Base-by-base conservation (phyloP, 2,888 invertebrate species). In the Dasysyrphus tricinctus region DNA sequence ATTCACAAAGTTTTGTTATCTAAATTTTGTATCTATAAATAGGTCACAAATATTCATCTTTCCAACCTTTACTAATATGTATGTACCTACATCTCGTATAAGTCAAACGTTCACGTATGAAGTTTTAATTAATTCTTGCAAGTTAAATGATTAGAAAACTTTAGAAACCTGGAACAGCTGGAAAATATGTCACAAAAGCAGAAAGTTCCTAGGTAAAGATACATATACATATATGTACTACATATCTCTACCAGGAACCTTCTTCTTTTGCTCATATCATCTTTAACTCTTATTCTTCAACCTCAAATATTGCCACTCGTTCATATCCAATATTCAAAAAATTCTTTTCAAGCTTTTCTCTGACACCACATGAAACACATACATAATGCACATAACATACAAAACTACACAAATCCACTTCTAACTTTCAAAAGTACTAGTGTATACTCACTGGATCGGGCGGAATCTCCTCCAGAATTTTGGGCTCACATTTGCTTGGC, bases 361-460 rank as follows among this genome's bases (percentile, higher is more conserved):
- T 39, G 57, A 75, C 69, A 76, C 51, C 57, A 24, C 57, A 24
- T 69, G 39, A 61, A 76, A 69, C 42, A 67, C 39, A 16, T 39
- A 56, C 24, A 67, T 5, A n/a, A n/a, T n/a, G n/a, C n/a, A n/a
- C n/a, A n/a, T 19, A 54, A 0, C 24, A 24, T n/a, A 24, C 6
- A 9, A 32, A 63, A 9, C 14, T 24, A 47, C 7, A 75, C 32
- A 65, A 56, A 42, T 44, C 37, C 56, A 79, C 49, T 74, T 11
- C 12, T 29, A 49, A 54, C 39, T 61, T 61, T 61, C 24, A 42
- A 61, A 24, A 61, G 14, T 42, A 61, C 8, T 9, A 61, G 61
- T 37, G 14, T 34, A 37, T 16, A 90, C 91, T 92, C 88, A 93
- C 93, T 90, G 93, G 93, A 88, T 92, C 92, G 54, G 91, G 90